Base-by-base conservation (phyloP, 2,113 vertebrate species). In the Pleuronectes platessa region DNA sequence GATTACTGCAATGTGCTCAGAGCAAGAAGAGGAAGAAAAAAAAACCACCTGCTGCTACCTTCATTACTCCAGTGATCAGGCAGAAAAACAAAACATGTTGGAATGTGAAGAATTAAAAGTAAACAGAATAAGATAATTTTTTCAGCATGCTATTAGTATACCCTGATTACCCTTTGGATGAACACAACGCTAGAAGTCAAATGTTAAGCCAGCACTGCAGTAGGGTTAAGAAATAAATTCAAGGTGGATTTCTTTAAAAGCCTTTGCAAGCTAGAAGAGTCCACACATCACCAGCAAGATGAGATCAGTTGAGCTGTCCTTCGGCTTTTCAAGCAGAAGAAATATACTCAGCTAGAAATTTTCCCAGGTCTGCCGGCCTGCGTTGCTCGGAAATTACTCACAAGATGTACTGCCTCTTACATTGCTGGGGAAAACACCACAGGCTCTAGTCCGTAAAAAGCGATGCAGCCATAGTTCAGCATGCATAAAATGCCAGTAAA, bases 401-500 rank as follows among this genome's bases (percentile, higher is more conserved):
- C 59, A 86, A 86, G 78, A 82, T 81, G 76, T 79, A 82, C 63
- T 62, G 78, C 78, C 80, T 82, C 69, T 55, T 69, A 18, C 78
- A 68, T 59, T 37, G 83, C 65, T 27, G 86, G 42, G 24, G 74
- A 79, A 82, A 87, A 77, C 82, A 85, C 77, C 78, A 71, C 75
- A 59, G 77, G 81, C 75, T 73, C 55, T 27, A 84, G 76, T 84
- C 76, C 58, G 76, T 81, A 85, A 89, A 89, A 88, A 78, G 84
- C 78, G 71, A 86, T 56, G 82, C 78, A 81, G 82, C 84, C 59
- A 61, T 81, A 79, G 85, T 86, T 81, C 83, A 86, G 84, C 66
- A 67, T 86, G 79, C 83, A 88, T 87, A 83, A 87, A 89, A 84
- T 65, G 53, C 74, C 82, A 85, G 86, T 82, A 88, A 92, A 86